phyloP scores from a whole-genome alignment of 2,113 vertebrate genomes.

The Antechinus flavipes region DNA sequence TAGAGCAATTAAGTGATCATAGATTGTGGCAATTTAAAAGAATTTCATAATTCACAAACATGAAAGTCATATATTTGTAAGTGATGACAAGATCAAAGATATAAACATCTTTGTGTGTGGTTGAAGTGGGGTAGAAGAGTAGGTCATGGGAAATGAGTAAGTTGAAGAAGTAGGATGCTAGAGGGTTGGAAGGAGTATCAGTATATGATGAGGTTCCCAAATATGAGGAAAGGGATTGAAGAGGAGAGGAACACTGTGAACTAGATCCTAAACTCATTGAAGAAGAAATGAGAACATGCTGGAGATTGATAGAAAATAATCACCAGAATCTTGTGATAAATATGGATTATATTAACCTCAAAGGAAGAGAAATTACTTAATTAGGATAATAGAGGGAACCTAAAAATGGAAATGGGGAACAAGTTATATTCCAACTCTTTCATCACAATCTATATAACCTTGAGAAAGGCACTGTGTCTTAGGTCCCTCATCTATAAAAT shows the following conservation, averaged over 20 bases:
- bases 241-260: neutral
- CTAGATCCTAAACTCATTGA: neutral
- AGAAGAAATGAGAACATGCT: neutral
- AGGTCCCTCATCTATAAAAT: neutral
- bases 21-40: neutral
- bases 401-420: neutral
- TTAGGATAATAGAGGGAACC: neutral
- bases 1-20: neutral
- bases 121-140: neutral
- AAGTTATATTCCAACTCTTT: neutral
- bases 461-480: neutral
- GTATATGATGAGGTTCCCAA: neutral
- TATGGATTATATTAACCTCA: neutral
- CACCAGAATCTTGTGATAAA: neutral
- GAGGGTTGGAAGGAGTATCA: too few species aligned
- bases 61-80: neutral
- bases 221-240: neutral
- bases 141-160: neutral
- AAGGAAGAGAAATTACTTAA: neutral
- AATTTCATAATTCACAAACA: neutral
- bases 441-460: neutral
- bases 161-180: neutral
- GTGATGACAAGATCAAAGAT: neutral
- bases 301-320: neutral
- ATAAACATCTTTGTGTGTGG: neutral